Percentiles rank a stretch among this genome's conserved stretches.
Evolutionary conservation across 2,797 vertebrate genomes (phyloP).

Genomic region (Acipenser oxyrinchus): DNA sequence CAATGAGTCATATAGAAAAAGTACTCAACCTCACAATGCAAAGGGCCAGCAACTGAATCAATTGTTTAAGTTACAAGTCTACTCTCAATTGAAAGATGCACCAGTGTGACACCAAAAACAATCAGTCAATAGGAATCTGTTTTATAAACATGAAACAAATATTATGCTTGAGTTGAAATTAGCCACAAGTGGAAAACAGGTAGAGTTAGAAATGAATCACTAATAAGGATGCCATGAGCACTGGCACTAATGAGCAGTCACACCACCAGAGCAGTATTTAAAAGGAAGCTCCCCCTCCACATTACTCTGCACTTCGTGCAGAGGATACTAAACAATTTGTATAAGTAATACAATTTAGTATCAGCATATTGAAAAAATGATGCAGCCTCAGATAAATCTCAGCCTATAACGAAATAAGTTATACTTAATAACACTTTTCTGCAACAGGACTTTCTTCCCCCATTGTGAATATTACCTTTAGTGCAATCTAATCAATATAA

Average conservation of each 20-base stretch:
- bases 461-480: constrained; percentile 72
- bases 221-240: constrained; percentile 14
- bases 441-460: constrained; percentile 62
- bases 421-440: constrained; percentile 68
- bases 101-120: background rate
- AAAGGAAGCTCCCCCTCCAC: constrained; percentile 27
- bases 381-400: constrained; percentile 63
- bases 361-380: constrained; percentile 65
- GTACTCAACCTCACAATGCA: background rate
- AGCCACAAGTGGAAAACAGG: background rate
- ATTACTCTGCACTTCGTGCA: constrained; percentile 19
- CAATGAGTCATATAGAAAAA: background rate
- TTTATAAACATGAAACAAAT: background rate
- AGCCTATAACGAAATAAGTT: constrained; percentile 70
- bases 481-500: constrained; percentile 76
- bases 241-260: constrained; percentile 12
- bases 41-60: no score
- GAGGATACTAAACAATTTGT: constrained; percentile 50
- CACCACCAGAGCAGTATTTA: constrained; percentile 8
- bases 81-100: no score
- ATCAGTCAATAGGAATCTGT: constrained; percentile 3
- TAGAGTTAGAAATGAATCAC: constrained; percentile 17
- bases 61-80: no score
- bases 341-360: constrained; percentile 63
- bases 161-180: constrained; percentile 2